phyloP scores from a whole-genome alignment of 2,888 invertebrate genomes.

The Cybosia mesomella region DNA sequence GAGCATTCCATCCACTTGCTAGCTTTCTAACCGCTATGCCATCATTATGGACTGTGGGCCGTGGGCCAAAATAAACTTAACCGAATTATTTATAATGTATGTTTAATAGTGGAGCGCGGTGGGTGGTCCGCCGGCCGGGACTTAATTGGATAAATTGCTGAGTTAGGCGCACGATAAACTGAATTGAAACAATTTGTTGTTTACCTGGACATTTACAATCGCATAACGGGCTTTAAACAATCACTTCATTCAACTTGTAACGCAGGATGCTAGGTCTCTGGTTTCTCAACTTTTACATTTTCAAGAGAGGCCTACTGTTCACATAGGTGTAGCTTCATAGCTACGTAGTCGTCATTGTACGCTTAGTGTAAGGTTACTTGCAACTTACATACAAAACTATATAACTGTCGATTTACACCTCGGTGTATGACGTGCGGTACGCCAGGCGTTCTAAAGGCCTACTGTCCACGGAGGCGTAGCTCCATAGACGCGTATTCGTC shows the following conservation, averaged over 20 bases:
- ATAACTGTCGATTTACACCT: too few species aligned
- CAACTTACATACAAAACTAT: too few species aligned
- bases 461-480: too few species aligned
- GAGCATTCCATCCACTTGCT: conserved; percentile 42
- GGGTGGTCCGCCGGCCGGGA: conserved; percentile 77
- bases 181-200: conserved; percentile 81
- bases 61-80: conserved; percentile 72
- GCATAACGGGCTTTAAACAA: conserved; percentile 21
- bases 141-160: conserved; percentile 85
- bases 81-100: conserved; percentile 86
- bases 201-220: conserved; percentile 63
- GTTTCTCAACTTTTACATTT: not conserved
- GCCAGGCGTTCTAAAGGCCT: too few species aligned
- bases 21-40: conserved; percentile 59
- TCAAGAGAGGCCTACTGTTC: too few species aligned
- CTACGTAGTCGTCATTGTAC: too few species aligned
- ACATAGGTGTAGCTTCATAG: too few species aligned
- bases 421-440: too few species aligned
- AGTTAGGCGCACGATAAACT: conserved; percentile 83
- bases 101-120: conserved; percentile 80
- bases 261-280: conserved; percentile 20
- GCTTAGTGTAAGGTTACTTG: too few species aligned
- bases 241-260: not conserved
- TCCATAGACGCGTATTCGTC: too few species aligned
- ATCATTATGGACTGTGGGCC: conserved; percentile 65